Evolutionary conservation across 1,140 invertebrate genomes (phyloP).

Genomic region (Pogonus chalceus): DNA sequence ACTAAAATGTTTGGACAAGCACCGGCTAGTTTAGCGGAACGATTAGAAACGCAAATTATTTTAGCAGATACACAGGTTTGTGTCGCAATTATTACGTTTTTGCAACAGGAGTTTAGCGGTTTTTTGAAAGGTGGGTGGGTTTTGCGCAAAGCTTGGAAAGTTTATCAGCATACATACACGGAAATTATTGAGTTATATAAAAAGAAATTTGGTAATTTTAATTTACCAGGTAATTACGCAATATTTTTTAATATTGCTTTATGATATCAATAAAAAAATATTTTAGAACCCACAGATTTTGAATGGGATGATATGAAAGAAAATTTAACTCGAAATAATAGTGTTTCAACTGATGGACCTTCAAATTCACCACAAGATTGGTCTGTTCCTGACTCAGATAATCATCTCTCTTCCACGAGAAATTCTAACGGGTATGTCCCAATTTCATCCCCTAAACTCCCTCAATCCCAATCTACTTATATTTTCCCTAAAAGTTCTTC

Average conservation of each 20-base stretch:
- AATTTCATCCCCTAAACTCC: not conserved
- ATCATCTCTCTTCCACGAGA: not conserved
- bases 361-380: not conserved
- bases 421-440: not conserved
- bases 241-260: not conserved
- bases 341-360: not conserved
- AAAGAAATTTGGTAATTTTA: constrained; percentile 23
- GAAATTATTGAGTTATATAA: constrained; percentile 46
- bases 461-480: not conserved
- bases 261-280: not conserved
- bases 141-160: constrained; percentile 60
- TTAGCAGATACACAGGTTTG: constrained; percentile 52
- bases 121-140: constrained; percentile 64
- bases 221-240: constrained; percentile 18
- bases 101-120: constrained; percentile 55
- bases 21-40: constrained; percentile 29
- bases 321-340: not conserved
- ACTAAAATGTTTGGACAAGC: constrained; percentile 40
- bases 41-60: constrained; percentile 55
- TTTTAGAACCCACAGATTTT: constrained; percentile 1
- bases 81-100: constrained; percentile 40
- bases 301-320: not conserved
- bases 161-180: constrained; percentile 57
- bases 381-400: not conserved
- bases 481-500: not conserved